A percentile compares a stretch with the other conserved stretches of the same genome.
Evolutionary conservation across 2,888 invertebrate genomes (phyloP).

Genomic region (Scrobipalpa atriplicella): DNA sequence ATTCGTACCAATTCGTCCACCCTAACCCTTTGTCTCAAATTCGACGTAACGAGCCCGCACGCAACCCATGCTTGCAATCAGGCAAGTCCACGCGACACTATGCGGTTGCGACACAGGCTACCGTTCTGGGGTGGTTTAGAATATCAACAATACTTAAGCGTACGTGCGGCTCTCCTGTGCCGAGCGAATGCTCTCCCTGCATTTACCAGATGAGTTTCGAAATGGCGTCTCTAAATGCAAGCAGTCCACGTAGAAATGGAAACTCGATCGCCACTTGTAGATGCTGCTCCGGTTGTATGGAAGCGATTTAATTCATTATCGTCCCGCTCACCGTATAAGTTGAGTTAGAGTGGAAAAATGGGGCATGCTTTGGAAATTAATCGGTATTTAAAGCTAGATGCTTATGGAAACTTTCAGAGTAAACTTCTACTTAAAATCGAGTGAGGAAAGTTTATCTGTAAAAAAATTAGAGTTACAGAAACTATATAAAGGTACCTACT

Average conservation of each 20-base stretch:
- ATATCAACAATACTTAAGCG: conserved; percentile 75
- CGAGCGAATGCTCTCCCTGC: conserved; percentile 56
- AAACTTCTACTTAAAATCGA: too few species aligned
- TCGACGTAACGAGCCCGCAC: conserved; percentile 49
- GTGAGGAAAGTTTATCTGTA: neutral
- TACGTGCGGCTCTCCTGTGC: conserved; percentile 54
- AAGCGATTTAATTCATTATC: conserved; percentile 22
- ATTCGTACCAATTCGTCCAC: neutral
- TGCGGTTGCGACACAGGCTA: conserved; percentile 67
- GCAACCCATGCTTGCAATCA: conserved; percentile 66
- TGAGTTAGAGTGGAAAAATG: neutral
- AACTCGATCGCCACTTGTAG: conserved; percentile 57
- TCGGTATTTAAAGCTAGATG: neutral
- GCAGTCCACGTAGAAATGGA: conserved; percentile 52
- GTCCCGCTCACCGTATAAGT: conserved; percentile 2
- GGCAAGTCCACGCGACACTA: conserved; percentile 66
- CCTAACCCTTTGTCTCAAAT: conserved; percentile 29
- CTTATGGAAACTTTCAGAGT: neutral
- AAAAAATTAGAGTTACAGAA: too few species aligned
- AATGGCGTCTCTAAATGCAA: conserved; percentile 62
- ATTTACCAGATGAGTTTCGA: conserved; percentile 74
- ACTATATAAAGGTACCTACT: too few species aligned
- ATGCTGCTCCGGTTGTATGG: conserved; percentile 38
- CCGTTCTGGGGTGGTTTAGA: conserved; percentile 67
- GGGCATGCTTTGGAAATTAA: conserved; percentile 10